Percentiles rank a stretch among this genome's conserved stretches.
phyloP scores from a whole-genome alignment of 2,797 vertebrate genomes.

The Caiman crocodilus region DNA sequence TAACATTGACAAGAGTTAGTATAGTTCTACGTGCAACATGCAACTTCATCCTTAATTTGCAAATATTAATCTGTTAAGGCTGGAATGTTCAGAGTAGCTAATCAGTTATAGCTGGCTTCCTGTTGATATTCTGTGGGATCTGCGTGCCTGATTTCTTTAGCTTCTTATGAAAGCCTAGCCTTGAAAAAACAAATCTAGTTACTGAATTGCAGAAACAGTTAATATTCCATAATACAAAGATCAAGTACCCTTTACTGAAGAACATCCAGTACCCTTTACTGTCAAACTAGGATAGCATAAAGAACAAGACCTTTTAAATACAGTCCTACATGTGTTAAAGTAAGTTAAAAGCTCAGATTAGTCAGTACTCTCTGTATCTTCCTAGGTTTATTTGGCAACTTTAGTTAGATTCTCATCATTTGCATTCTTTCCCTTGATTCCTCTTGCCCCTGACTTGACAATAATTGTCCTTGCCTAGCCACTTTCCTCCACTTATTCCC shows the following conservation, averaged over 20 bases:
- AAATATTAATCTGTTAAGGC: neutral
- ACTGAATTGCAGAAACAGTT: constrained; percentile 20
- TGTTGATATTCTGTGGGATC: neutral
- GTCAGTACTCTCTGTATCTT: neutral
- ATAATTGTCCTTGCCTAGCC: neutral
- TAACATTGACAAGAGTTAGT: too few species aligned
- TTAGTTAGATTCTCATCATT: neutral
- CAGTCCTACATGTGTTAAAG: constrained; percentile 19
- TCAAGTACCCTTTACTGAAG: constrained; percentile 5
- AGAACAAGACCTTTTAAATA: neutral
- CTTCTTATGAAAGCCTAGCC: neutral
- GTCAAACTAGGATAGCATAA: constrained; percentile 7
- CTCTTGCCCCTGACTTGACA: neutral
- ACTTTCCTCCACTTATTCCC: neutral
- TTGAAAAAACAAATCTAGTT: neutral
- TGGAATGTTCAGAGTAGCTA: neutral
- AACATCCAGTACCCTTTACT: neutral
- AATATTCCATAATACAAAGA: neutral
- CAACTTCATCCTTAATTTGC: neutral
- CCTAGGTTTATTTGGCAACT: neutral
- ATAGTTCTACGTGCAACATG: too few species aligned
- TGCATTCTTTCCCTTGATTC: neutral
- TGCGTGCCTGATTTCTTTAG: fast-evolving
- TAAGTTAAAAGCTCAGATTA: neutral
- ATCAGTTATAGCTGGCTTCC: fast-evolving